Base-by-base conservation (phyloP, 2,888 invertebrate species). In the Hecatera dysodea region DNA sequence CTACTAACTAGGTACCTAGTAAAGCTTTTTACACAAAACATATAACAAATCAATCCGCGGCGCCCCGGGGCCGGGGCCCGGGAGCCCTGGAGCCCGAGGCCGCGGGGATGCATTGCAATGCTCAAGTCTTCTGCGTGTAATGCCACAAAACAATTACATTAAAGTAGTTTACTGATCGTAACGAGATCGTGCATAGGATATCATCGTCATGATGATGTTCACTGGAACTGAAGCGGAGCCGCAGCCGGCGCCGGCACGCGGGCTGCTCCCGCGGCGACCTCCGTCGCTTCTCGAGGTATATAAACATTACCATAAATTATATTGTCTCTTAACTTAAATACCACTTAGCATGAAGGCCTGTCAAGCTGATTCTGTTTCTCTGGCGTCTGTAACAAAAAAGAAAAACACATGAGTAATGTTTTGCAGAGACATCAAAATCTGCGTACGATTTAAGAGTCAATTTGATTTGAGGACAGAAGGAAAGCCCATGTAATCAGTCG, bases 351-450 rank as follows among this genome's bases (percentile, higher is more conserved):
- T 83, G 94, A 93, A 82, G 96, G 95, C 93, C 97, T 96, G 90
- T 97, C 97, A 70, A 96, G 96, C 79, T 97, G 96, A 86, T 96
- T 96, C 88, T 97, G 95, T 91, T 97, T 97, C 90, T 97, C 97
- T 86, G 97, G 96, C 83, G 96, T 96, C 97, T 97, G 97, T 89
- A 97, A 97, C 95, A 96, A 96, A 87, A 87, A 90, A 90, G 81
- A 87, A 71, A 85, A 46, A 62, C 66, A 81, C 52, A 81, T 93
- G 78, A 93, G 90, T 86, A 87, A 63, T 71, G 48, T 67, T 36
- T 68, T 75, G 61, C 60, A 36, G 72, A 72, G 64, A 68, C 55
- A 66, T 48, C 8, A 24, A 63, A 24, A 62, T 52, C 33, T 24
- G 52, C 8, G 22, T 24, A 27, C 17, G 36, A 80, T 86, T 85